Evolutionary conservation across 2,888 invertebrate genomes (phyloP).

Genomic region (Amphipyra tragopoginis): DNA sequence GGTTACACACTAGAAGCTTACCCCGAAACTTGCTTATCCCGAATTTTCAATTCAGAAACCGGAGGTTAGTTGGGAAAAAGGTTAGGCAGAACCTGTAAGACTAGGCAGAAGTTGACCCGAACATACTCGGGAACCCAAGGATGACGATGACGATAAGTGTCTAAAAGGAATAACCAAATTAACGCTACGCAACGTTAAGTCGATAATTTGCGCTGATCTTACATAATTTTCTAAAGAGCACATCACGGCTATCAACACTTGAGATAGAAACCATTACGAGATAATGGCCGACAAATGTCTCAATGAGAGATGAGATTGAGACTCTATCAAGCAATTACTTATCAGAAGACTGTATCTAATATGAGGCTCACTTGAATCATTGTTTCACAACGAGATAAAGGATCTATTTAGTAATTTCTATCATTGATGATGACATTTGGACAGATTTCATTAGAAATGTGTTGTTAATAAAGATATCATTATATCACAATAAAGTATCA

Average conservation of each 20-base stretch:
- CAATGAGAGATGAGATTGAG: conserved; percentile 62
- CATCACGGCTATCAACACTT: conserved; percentile 57
- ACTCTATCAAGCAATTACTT: conserved; percentile 56
- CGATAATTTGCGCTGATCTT: conserved; percentile 43
- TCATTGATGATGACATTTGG: neutral
- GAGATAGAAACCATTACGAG: conserved; percentile 54
- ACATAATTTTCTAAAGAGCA: conserved; percentile 54
- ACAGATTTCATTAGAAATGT: conserved; percentile 1
- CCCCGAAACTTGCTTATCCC: too few species aligned
- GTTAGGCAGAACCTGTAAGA: too few species aligned
- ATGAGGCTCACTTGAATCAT: conserved; percentile 36
- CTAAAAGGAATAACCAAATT: neutral
- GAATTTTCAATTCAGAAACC: too few species aligned
- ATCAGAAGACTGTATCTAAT: conserved; percentile 44
- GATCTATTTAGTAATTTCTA: conserved; percentile 24
- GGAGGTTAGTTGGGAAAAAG: too few species aligned
- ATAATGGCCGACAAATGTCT: conserved; percentile 61
- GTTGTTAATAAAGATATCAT: neutral
- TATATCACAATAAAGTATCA: too few species aligned
- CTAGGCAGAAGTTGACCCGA: too few species aligned
- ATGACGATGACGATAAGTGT: too few species aligned
- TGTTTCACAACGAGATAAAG: conserved; percentile 48
- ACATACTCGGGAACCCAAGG: too few species aligned
- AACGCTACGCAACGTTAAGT: conserved; percentile 8
- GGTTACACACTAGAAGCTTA: too few species aligned